Evolutionary conservation across 2,113 vertebrate species (phyloP), one percentile per base, ranked within the genome.

Genomic region (Deroptyus accipitrinus): DNA sequence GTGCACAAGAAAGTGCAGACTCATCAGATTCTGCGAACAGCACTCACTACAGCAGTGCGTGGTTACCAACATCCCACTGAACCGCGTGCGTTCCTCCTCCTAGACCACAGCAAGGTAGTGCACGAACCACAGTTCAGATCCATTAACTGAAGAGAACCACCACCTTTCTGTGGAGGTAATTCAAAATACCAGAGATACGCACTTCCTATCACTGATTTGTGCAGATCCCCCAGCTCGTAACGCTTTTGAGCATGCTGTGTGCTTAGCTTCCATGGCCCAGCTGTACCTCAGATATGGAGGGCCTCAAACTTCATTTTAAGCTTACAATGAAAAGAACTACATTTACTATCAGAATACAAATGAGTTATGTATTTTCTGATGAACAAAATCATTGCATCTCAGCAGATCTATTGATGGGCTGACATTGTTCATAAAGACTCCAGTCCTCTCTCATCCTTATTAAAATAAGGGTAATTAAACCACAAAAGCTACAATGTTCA

Each of bases 1-100:
- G 23, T 31, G 52, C 52, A 41, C 1, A 0, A 4, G 2, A 10
- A 51, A 28, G 11, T 4, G 5, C 51, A 10, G 14, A 10, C 59
- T 28, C 18, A 23, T 7, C 35, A 2, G 30, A 13, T 4, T 3
- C 30, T 1, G 0, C 1, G 10, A 73, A 7, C 2, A 41, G 20
- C 51, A 33, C 72, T 80, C 52, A 3, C 35, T 5, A 6, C 3
- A 41, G 48, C 42, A 46, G 17, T 2, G 7, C 19, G 57, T 13
- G 18, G 76, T 3, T 33, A 68, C 28, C 28, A 51, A 46, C 24
- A 67, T 5, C 25, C n/a, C 72, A 19, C 11, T 22, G 27, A 14
- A 67, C 24, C 18, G 19, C 25, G 13, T 6, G 33, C 70, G 7
- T 19, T 55, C 18, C 67, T 37, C 31, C 39, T 48, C 3, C 28